Evolutionary conservation across 2,113 vertebrate genomes (phyloP), one percentile per base, ranked within the genome.

Genomic region (Neoarius graeffei): DNA sequence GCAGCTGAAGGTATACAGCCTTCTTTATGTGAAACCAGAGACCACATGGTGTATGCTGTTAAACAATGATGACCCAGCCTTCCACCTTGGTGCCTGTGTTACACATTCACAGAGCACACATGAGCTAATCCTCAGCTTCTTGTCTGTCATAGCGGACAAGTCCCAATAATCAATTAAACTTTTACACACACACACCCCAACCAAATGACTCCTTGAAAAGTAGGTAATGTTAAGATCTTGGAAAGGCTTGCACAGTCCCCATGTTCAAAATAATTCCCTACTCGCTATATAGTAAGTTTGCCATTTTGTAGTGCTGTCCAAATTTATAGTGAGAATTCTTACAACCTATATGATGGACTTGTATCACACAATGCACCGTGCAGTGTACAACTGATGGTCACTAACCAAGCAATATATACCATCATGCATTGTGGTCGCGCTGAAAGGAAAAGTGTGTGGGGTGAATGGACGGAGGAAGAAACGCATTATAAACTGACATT

Each of bases 1-100:
- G 82, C 87, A 86, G 87, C 81, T 90, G 88, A 81, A 85, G 73
- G 74, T 87, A 56, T 67, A 84, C 25, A 86, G 84, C 84, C 85
- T 52, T 66, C 74, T 89, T 88, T 88, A 83, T 83, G 66, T 89
- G 89, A 88, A 90, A 90, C 87, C 85, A 35, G 88, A 89, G 86
- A 74, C 76, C 81, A 69, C 71, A 82, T n/a, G 14, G 56, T 60
- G 83, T 79, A 69, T 62, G 66, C 83, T 82, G 59, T 74, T 82
- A 86, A 77, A 81, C 42, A 85, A 59, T 89, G 84, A 87, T 85
- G 81, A 54, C 76, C 20, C 84, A 35, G 84, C 66, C 84, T 84
- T 64, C 88, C 30, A 86, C 60, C 42, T 81, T 60, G n/a, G 17
- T 83, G 83, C 56, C 81, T 76, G 76, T 89, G 59, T 80, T 71